Percentiles rank a stretch among this genome's conserved stretches.
phyloP scores from a whole-genome alignment of 1,140 invertebrate species.

The Parapsyche elsis region DNA sequence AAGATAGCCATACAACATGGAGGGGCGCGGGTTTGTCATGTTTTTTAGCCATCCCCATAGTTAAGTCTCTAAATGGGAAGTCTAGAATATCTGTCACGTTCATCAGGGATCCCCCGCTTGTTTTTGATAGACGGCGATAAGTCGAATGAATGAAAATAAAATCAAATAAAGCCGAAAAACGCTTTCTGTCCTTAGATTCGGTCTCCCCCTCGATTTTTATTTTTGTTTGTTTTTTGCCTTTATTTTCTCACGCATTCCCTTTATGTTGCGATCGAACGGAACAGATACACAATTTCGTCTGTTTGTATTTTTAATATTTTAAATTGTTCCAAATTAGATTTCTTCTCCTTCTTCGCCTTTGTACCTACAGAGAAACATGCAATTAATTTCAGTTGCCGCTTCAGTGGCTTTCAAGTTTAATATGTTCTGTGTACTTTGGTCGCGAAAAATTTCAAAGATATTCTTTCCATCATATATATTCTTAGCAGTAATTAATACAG shows the following conservation, averaged over 20 bases:
- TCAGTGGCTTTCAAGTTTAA: neutral
- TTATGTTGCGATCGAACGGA: neutral
- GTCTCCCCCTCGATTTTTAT: neutral
- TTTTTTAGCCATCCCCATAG: neutral
- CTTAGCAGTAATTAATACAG: too few species aligned
- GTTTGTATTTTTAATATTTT: neutral
- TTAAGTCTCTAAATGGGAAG: slow-evolving; percentile 19
- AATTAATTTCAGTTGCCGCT: slow-evolving; percentile 29
- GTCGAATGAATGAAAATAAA: slow-evolving; percentile 48
- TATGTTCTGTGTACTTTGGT: too few species aligned
- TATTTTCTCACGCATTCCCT: neutral
- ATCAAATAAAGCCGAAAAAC: slow-evolving; percentile 46
- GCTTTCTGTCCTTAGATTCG: neutral
- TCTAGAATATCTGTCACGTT: slow-evolving; percentile 26
- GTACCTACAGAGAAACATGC: neutral
- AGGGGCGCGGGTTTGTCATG: neutral
- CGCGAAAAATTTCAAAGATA: too few species aligned
- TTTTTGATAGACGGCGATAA: slow-evolving; percentile 49
- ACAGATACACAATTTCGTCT: neutral
- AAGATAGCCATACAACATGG: neutral
- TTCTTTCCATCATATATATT: too few species aligned
- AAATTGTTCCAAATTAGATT: slow-evolving; percentile 8
- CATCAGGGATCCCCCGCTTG: slow-evolving; percentile 26
- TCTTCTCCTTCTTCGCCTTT: neutral
- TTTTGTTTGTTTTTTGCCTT: neutral